These are phyloP conservation scores for Habrosyne pyritoides DNA, from an alignment of 2,888 invertebrate species.

Conservation along the genomic window DNA sequence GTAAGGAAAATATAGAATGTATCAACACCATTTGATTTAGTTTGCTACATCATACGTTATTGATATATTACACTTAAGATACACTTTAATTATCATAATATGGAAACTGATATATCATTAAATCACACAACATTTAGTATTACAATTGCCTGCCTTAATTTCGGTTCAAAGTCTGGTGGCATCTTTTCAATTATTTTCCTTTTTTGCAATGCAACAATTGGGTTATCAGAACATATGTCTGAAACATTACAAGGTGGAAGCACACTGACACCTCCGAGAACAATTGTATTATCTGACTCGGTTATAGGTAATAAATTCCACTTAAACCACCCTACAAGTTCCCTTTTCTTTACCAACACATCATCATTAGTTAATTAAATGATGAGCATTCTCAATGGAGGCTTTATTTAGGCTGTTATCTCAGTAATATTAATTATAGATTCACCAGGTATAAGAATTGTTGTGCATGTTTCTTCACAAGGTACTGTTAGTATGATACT, in stretches of 20 bases:
- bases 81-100: no score
- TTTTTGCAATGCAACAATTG: conserved; percentile 62
- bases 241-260: conserved; percentile 59
- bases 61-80: no score
- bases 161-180: conserved; percentile 53
- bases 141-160: conserved; percentile 15
- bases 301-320: conserved; percentile 59
- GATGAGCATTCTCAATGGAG: conserved; percentile 34
- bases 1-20: no score
- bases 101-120: no score
- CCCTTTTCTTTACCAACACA: conserved; percentile 44
- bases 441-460: conserved; percentile 64
- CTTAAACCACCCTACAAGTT: conserved; percentile 63
- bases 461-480: conserved; percentile 44
- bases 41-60: no score
- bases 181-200: conserved; percentile 62
- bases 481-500: conserved; percentile 63
- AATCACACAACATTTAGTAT: not conserved
- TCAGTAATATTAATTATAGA: conserved; percentile 53
- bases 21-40: no score
- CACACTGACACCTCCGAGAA: conserved; percentile 59
- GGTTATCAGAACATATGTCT: conserved; percentile 67
- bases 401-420: conserved; percentile 24
- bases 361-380: conserved; percentile 29
- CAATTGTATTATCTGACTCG: conserved; percentile 58